Percentiles rank a stretch among this genome's conserved stretches.
Evolutionary conservation across 2,888 invertebrate genomes (phyloP).

Genomic region (Mesoligia furuncula): DNA sequence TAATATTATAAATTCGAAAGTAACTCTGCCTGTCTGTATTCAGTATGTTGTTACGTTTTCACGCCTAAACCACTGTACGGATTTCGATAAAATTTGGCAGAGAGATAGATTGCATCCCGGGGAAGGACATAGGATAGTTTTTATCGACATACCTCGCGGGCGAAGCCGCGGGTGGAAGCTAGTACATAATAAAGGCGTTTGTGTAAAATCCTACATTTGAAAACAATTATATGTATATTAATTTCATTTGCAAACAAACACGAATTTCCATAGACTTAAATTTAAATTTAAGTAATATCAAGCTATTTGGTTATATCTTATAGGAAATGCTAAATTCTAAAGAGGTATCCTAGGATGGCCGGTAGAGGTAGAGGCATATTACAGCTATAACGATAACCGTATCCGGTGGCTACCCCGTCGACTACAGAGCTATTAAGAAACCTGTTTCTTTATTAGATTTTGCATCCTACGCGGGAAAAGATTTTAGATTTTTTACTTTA

Average conservation of each 20-base stretch:
- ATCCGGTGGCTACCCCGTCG: constrained; percentile 57
- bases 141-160: no score
- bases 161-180: no score
- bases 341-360: constrained; percentile 45
- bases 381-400: constrained; percentile 56
- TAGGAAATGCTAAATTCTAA: constrained; percentile 36
- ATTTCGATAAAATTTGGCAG: no score
- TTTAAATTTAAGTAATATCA: constrained; percentile 2
- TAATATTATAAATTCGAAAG: not conserved
- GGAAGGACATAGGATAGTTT: no score
- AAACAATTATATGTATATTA: no score
- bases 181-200: not conserved
- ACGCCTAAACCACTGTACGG: no score
- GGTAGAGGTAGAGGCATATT: constrained; percentile 49
- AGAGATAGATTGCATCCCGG: no score
- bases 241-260: not conserved
- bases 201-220: not conserved
- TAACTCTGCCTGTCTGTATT: no score
- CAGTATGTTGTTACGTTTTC: no score
- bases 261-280: not conserved
- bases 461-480: constrained; percentile 30
- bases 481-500: not conserved
- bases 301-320: constrained; percentile 11
- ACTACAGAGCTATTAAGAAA: constrained; percentile 47
- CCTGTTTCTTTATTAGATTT: constrained; percentile 52